Evolutionary conservation across 2,888 invertebrate species (phyloP), one percentile per base, ranked within the genome.

Genomic region (Fissipunctia ypsillon): DNA sequence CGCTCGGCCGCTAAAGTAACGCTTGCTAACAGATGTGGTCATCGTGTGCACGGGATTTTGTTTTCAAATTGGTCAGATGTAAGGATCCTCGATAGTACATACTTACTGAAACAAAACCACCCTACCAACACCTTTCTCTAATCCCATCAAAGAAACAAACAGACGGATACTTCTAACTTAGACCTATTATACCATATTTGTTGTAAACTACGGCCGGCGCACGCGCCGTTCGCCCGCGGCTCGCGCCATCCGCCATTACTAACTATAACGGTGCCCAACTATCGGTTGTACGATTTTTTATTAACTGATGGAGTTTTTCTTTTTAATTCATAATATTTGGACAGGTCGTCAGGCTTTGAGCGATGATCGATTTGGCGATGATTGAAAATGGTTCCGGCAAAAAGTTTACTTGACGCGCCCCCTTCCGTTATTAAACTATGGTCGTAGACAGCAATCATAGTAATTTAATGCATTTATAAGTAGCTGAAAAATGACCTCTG

Each of bases 151-250:
- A 73, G 69, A 72, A 84, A 80, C 81, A 86, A 86, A 86, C 81
- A 85, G 78, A 85, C 81, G 38, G 70, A 79, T 77, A 84, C 75
- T 80, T 73, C 66, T 71, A 83, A 85, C 80, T 81, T 85, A 86
- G 83, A 81, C 80, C 77, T 64, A 83, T 76, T 84, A 77, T 87
- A 87, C 87, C 85, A 78, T 86, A 85, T 87, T 87, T 83, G 85
- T 81, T 75, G 80, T 80, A 38, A 80, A 70, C 65, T 69, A 76
- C 78, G 70, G 56, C 61, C 25, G 59, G 83, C 67, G 86, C 86
- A 87, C 88, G 86, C 87, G 88, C 88, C 79, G 54, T n/a, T 66
- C 59, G 83, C 85, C 78, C 64, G 85, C 83, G 84, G 88, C 80
- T 72, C 73, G 83, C 75, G 82, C 76, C 74, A 70, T 67, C 76